Evolutionary conservation across 2,888 invertebrate genomes (phyloP).

Genomic region (Lissonota sp.): DNA sequence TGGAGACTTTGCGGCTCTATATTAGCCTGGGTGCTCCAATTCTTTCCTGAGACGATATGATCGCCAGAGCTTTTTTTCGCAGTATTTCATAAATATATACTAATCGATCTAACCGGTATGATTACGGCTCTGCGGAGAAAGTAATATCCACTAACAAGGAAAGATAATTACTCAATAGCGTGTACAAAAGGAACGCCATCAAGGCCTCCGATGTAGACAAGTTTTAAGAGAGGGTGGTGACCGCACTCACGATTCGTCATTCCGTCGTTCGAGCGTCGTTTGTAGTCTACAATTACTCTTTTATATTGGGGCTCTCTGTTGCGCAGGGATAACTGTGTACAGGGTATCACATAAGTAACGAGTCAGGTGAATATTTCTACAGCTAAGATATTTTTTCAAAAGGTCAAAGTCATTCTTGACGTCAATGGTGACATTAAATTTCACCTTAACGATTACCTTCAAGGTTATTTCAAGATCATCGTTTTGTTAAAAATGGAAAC

Average conservation of each 20-base stretch:
- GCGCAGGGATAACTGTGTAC: no score
- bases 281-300: slow-evolving; percentile 55
- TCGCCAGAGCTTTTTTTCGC: background rate
- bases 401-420: no score
- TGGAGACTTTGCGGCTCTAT: no score
- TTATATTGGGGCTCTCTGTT: background rate
- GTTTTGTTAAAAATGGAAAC: no score
- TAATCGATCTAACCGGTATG: slow-evolving; percentile 73
- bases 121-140: slow-evolving; percentile 77
- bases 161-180: slow-evolving; percentile 82
- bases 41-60: background rate
- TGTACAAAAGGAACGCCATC: slow-evolving; percentile 73
- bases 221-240: slow-evolving; percentile 38
- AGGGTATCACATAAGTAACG: no score
- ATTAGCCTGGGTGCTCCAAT: no score
- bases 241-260: slow-evolving; percentile 59
- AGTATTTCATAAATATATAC: slow-evolving; percentile 39
- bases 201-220: slow-evolving; percentile 29
- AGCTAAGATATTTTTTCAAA: no score
- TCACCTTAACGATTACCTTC: no score
- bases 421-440: no score
- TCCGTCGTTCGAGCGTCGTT: slow-evolving; percentile 27
- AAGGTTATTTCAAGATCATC: no score
- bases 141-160: slow-evolving; percentile 81
- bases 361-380: no score